phyloP scores from a whole-genome alignment of 2,888 invertebrate genomes.

The Cecidostiba fungosa region DNA sequence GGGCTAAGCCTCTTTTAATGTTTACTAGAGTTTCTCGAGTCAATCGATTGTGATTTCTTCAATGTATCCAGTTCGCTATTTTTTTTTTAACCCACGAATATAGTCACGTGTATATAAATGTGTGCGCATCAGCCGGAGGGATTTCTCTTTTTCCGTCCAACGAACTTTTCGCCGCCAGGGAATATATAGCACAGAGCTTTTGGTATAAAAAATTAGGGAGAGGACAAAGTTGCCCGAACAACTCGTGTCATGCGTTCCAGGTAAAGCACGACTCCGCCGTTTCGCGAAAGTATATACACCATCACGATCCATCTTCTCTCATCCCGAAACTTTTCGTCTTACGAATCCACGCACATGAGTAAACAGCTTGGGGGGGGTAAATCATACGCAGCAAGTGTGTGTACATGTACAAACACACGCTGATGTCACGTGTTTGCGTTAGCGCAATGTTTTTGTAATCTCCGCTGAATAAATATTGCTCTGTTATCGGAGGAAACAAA shows the following conservation, averaged over 20 bases:
- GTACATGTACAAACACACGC: not conserved
- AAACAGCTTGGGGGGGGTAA: too few species aligned
- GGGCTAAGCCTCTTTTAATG: not conserved
- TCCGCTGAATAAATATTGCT: constrained; percentile 31
- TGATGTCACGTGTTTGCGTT: not conserved
- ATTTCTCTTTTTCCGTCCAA: not conserved
- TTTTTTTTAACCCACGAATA: too few species aligned
- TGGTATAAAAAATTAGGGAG: not conserved
- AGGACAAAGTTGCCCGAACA: not conserved
- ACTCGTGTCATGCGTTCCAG: not conserved
- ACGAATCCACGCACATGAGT: too few species aligned
- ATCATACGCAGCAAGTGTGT: too few species aligned
- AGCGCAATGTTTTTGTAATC: constrained; percentile 32
- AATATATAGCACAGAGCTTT: not conserved
- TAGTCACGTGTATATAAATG: too few species aligned
- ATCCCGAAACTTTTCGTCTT: too few species aligned
- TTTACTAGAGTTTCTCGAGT: not conserved
- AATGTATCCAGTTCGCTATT: not conserved
- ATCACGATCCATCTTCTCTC: too few species aligned
- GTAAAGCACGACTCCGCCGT: too few species aligned
- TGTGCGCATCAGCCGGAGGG: too few species aligned
- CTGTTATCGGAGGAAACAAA: constrained; percentile 25
- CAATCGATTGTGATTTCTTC: not conserved
- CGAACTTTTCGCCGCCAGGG: not conserved
- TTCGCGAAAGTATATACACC: too few species aligned